Conservation (phyloP, 37 sponge, comb jelly and placozoan species). For the Spongilla lacustris region DNA sequence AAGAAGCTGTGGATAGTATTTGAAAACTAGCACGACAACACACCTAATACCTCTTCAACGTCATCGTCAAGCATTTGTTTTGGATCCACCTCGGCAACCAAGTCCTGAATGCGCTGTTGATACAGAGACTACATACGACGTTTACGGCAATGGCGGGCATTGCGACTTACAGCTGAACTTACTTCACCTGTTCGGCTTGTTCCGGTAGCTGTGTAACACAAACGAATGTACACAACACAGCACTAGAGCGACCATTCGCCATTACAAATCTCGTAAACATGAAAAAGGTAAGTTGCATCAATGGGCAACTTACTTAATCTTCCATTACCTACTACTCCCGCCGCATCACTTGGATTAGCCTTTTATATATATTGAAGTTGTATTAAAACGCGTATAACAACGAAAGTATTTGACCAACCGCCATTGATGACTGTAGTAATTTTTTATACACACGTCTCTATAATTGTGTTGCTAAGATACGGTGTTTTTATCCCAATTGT, state of each 20-base stretch:
- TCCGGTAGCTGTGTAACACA: not conserved
- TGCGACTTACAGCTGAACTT: not conserved
- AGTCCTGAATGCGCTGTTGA: conserved; percentile 75
- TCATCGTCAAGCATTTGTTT: conserved; percentile 91
- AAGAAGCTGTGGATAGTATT: conserved; percentile 51
- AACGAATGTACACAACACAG: not conserved
- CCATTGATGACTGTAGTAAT: not conserved
- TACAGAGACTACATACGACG: conserved; percentile 40
- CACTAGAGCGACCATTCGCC: not conserved
- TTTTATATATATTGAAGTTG: not conserved
- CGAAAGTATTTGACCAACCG: not conserved
- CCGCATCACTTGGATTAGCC: not conserved
- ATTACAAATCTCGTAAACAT: not conserved
- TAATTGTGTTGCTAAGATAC: not conserved
- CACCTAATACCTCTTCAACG: conserved; percentile 83
- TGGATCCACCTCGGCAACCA: conserved; percentile 86
- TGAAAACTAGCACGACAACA: no score
- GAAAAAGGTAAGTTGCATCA: not conserved
- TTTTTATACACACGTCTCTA: not conserved
- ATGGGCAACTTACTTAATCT: not conserved
- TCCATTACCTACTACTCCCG: not conserved
- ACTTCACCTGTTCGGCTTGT: not conserved
- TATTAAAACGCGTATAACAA: not conserved
- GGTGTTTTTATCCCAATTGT: not conserved
- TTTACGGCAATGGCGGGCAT: not conserved